These are phyloP conservation scores for Adelognathus sp. DNA, from an alignment of 2,888 invertebrate genomes.

Conservation along the genomic window DNA sequence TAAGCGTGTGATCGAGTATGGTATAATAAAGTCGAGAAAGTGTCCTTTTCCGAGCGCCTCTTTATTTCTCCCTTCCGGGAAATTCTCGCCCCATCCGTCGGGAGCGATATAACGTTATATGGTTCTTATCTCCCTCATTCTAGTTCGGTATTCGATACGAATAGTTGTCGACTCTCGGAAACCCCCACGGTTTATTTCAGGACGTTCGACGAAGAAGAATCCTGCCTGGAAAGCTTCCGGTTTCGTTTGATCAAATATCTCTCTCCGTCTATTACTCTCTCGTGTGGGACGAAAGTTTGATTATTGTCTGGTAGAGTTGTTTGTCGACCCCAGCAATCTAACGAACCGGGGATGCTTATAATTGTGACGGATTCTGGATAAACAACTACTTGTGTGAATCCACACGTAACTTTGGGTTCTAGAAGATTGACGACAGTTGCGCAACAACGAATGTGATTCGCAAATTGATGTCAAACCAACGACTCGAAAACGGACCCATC, in stretches of 20 bases:
- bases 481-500: no score
- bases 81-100: not conserved
- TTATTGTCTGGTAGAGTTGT: not conserved
- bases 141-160: constrained; percentile 4
- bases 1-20: not conserved
- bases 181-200: not conserved
- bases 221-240: constrained; percentile 8
- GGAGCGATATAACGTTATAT: constrained; percentile 1
- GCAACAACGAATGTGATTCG: no score
- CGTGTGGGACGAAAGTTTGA: not conserved
- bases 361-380: not conserved
- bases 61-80: not conserved
- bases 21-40: not conserved
- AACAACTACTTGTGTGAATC: no score
- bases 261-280: not conserved
- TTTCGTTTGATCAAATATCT: constrained; percentile 2
- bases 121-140: constrained; percentile 2
- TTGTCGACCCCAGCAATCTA: not conserved
- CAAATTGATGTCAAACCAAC: no score
- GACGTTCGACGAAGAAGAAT: constrained; percentile 1
- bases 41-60: not conserved
- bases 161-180: constrained; percentile 15
- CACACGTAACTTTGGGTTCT: no score
- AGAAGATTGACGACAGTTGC: no score
- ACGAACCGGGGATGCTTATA: not conserved